Evolutionary conservation across 2,113 vertebrate genomes (phyloP), one percentile per base, ranked within the genome.

Genomic region (Colistium nudipinnis): DNA sequence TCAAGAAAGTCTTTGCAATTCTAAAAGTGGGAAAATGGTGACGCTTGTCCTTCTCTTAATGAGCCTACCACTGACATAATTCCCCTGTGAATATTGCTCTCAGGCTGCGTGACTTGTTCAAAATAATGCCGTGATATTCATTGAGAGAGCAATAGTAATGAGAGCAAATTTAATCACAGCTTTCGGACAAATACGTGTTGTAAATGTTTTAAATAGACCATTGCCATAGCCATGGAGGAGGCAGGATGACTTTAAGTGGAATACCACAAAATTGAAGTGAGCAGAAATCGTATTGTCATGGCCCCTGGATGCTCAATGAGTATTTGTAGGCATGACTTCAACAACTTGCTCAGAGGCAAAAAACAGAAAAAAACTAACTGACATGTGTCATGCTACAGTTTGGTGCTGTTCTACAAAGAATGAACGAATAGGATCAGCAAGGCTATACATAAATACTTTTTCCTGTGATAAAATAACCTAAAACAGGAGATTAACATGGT

Each of bases 121-220:
- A 79, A 84, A 74, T 79, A 68, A 76, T 39, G 43, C 17, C 10
- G 36, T 53, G 45, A 67, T 49, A 68, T 73, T 76, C 71, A 57
- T 79, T 75, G 72, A 72, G 6, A 72, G 45, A 77, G 64, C 43
- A 62, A 78, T 48, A 39, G 68, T 82, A 90, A 86, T 83, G 73
- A 87, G 73, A 87, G 68, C 19, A 14, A 70, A 83, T 85, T 85
- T 87, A 87, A 87, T 90, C 76, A 77, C 74, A 82, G 73, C 80
- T 80, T 78, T 78, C 39, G 53, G 83, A 36, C 51, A 70, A 79
- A 66, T 63, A 76, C 36, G 52, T 56, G 81, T 84, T 56, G 43
- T 35, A 57, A 24, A 68, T 83, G n/a, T 67, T 70, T 70, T 70
- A 78, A 82, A 76, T 63, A 65, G 73, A 60, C 59, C 16, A 2